These are phyloP conservation scores for Cassiopea andromeda DNA, from an alignment of 30 jellyfish, hydroid and myxozoan genomes.

Conservation along the genomic window DNA sequence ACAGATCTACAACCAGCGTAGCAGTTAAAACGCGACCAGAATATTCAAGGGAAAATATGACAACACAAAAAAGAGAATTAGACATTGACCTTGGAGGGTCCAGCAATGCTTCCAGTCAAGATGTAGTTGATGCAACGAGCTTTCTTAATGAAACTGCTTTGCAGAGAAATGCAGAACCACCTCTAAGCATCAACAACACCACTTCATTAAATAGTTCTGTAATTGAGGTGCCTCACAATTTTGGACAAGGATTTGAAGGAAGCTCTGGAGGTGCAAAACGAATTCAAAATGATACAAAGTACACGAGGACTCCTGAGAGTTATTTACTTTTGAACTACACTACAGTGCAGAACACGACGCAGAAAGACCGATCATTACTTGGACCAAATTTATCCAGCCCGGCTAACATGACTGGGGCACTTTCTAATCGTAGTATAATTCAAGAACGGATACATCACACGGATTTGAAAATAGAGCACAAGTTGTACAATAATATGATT, in stretches of 20 bases:
- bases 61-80: no score
- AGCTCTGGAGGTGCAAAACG: not conserved
- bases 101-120: no score
- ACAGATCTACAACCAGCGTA: not conserved
- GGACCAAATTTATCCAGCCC: not conserved
- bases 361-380: not conserved
- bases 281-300: not conserved
- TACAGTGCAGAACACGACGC: not conserved
- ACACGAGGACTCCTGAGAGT: not conserved
- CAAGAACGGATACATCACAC: not conserved
- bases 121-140: no score
- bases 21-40: not conserved
- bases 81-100: no score
- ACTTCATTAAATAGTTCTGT: no score
- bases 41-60: not conserved
- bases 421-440: not conserved
- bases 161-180: no score
- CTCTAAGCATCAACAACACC: no score
- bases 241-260: not conserved
- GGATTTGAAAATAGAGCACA: not conserved
- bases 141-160: no score
- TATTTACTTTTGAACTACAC: not conserved
- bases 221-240: not conserved
- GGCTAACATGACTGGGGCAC: not conserved
- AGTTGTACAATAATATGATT: not conserved